Base-by-base conservation (phyloP, 1,140 invertebrate species). In the Drosophila kanapiae region DNA sequence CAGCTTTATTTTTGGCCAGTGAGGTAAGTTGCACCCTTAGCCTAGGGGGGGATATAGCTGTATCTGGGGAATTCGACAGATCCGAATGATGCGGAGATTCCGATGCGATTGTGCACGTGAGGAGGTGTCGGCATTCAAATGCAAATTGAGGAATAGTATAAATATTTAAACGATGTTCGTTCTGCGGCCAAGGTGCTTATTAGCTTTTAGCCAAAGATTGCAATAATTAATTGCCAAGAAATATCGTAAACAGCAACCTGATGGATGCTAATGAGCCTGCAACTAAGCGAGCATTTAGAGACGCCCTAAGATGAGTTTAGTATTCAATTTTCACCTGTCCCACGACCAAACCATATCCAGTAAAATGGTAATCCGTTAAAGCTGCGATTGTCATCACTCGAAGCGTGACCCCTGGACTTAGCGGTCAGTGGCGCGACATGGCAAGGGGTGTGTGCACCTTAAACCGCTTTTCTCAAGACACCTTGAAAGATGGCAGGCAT, bases 1-100 rank as follows among this genome's bases (percentile, higher is more conserved):
- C 74, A 31, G 59, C 77, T 37, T 68, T 87, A 88, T 87, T 90
- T 87, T 78, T 81, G 80, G 74, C 59, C 74, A 69, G 67, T 87
- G 84, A 87, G 84, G 84, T 87, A 87, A 87, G 84, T 87, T 59
- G 31, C 56, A 76, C 70, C 48, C 70, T 72, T 72, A 72, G 70
- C 54, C 70, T 38, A 38, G 18, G n/a, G 68, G n/a, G 68, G 64
- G 51, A 1, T 37, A 54, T 6, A 54, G 53, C 45, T 48, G 33
- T 16, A 64, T 29, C 23, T 23, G 54, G 54, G 65, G 77, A 64
- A 58, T 59, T 14, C 40, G 31, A 51, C 60, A 63, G 65, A 42
- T 47, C 56, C 35, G 57, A 54, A 64, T 57, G 65, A 33, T 47
- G 61, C 56, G 61, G 68, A 58, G 33, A 62, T 67, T 23, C 40